Conservation (phyloP, 2,113 vertebrate genomes). For the Empidonax alnorum region DNA sequence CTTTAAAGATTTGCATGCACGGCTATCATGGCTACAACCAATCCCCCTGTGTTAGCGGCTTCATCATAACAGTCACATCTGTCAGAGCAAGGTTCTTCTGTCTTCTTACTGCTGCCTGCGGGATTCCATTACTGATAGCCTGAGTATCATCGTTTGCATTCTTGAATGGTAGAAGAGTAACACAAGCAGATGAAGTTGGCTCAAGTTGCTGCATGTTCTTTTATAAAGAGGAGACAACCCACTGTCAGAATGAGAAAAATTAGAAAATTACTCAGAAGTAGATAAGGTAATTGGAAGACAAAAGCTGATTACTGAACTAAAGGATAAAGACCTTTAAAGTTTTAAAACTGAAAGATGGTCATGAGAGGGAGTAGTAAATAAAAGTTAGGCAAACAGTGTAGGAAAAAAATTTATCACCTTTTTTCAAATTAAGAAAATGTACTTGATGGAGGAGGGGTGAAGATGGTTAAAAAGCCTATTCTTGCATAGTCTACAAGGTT, state of each 20-base stretch:
- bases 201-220: not conserved
- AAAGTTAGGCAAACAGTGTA: not conserved
- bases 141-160: not conserved
- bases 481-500: not conserved
- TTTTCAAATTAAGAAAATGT: not conserved
- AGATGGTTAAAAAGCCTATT: not conserved
- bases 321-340: not conserved
- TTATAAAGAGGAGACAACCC: not conserved
- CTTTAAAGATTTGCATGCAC: not conserved
- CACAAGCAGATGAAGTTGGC: not conserved
- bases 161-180: not conserved
- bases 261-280: not conserved
- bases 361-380: not conserved
- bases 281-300: not conserved
- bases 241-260: not conserved
- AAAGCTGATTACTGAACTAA: not conserved
- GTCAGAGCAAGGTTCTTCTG: not conserved
- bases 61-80: not conserved
- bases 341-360: not conserved
- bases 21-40: not conserved
- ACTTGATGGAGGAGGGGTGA: rapidly evolving
- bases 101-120: not conserved
- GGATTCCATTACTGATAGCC: not conserved
- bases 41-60: not conserved
- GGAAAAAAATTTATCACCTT: not conserved